Base-by-base conservation (phyloP, 2,797 vertebrate species). In the Acanthiza pusilla region DNA sequence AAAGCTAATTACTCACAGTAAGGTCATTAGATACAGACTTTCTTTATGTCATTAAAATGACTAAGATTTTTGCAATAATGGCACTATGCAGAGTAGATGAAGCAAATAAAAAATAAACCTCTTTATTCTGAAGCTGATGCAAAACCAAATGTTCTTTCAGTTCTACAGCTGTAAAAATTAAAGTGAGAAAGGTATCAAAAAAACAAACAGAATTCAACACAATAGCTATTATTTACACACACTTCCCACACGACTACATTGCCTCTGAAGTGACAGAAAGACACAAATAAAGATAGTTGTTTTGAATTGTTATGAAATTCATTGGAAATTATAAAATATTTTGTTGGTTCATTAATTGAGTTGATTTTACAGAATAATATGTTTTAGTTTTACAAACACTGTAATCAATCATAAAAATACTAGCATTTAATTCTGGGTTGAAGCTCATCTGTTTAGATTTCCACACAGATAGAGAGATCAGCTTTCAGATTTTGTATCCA, bases 11-110 rank as follows among this genome's bases (percentile, higher is more conserved):
- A 96, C 84, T 96, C 80, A 93, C 85, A 91, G 76, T 91, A 92
- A 97, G 95, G 97, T 97, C 95, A 94, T 96, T 97, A 97, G 96
- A 96, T 92, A 93, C 86, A 97, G 77, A 91, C 92, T 96, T 97
- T 94, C 87, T 94, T 96, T 95, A 91, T 90, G 70, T 95, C 95
- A 96, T 96, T 96, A 97, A 57, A 90, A 96, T 96, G 92, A 96
- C 93, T 95, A 96, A 93, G 96, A 97, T 96, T 97, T 97, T 95
- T 96, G 81, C 68, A 89, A 91, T 96, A 96, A 94, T 84, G 70
- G 58, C 67, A 72, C 26, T 95, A 63, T 43, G 70, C 85, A 50
- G 84, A 97, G 85, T 81, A 95, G 96, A 85, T 96, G 96, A 97
- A 96, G 91, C 92, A 96, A 95, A 97, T 96, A 96, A 96, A 96